phyloP scores from a whole-genome alignment of 2,797 vertebrate species.

The Pseudochaenichthys georgianus region DNA sequence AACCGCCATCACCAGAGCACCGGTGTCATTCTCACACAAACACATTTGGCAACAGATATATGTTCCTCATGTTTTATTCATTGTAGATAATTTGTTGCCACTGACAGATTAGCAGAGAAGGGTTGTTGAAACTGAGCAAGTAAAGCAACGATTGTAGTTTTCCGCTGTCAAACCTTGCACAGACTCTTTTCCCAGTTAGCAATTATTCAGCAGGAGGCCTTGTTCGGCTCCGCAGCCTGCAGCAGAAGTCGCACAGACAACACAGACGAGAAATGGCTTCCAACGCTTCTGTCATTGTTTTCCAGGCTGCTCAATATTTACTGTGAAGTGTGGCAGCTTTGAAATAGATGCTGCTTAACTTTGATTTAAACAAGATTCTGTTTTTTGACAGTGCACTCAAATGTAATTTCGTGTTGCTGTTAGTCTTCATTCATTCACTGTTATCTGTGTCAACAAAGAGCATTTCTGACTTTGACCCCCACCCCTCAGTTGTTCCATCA shows the following conservation, averaged over 20 bases:
- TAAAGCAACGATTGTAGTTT: conserved; percentile 52
- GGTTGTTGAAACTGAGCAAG: conserved; percentile 45
- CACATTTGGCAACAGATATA: conserved; percentile 38
- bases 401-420: conserved; percentile 24
- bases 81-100: conserved; percentile 51
- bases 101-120: conserved; percentile 31
- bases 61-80: conserved; percentile 56
- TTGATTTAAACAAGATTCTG: conserved; percentile 44
- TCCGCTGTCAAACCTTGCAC: conserved; percentile 61
- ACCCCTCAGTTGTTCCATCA: not conserved
- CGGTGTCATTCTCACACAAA: conserved; percentile 8
- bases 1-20: conserved; percentile 5
- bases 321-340: conserved; percentile 59
- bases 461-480: not conserved
- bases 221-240: conserved; percentile 66
- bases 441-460: conserved; percentile 19
- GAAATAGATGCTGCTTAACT: conserved; percentile 43
- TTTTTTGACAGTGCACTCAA: conserved; percentile 26
- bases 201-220: conserved; percentile 80
- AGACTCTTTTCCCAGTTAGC: conserved; percentile 69
- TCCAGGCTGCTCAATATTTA: conserved; percentile 41
- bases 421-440: conserved; percentile 29
- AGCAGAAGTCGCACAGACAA: conserved; percentile 64
- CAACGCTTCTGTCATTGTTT: conserved; percentile 52
- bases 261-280: conserved; percentile 55